Conservation (phyloP, 1,140 invertebrate species). For the Plutomurus gul region DNA sequence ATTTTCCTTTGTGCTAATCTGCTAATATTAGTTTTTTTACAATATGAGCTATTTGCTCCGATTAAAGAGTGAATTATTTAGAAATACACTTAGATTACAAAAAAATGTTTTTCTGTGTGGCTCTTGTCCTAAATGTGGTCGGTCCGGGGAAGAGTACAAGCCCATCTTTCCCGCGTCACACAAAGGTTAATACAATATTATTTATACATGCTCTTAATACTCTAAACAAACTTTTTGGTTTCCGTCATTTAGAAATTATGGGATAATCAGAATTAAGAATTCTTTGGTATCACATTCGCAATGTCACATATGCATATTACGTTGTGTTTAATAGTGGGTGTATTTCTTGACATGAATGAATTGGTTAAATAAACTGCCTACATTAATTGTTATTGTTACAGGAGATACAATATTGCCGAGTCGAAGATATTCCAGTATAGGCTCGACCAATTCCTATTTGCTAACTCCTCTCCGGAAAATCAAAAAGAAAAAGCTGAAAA, state of each 20-base stretch:
- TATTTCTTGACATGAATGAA: too few relatives aligned
- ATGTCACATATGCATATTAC: too few relatives aligned
- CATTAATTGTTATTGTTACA: not conserved
- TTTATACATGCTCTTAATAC: too few relatives aligned
- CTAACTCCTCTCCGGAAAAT: not conserved
- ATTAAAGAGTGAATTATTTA: not conserved
- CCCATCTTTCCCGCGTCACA: not conserved
- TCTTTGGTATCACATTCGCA: too few relatives aligned
- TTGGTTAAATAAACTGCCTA: too few relatives aligned
- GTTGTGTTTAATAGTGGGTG: too few relatives aligned
- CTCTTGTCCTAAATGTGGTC: not conserved
- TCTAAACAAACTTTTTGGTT: too few relatives aligned
- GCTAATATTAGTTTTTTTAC: not conserved
- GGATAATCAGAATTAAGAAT: too few relatives aligned
- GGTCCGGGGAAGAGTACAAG: not conserved
- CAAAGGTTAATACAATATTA: not conserved
- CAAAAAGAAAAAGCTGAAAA: conserved; percentile 9
- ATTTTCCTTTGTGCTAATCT: too few relatives aligned
- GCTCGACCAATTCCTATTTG: conserved; percentile 9
- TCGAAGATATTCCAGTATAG: not conserved
- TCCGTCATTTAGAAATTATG: too few relatives aligned
- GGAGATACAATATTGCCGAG: not conserved
- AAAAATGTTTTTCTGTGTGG: not conserved
- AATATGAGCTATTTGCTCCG: conserved; percentile 7
- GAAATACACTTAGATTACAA: not conserved